Conservation (phyloP, 2,797 vertebrate species). For the Mus caroli region DNA sequence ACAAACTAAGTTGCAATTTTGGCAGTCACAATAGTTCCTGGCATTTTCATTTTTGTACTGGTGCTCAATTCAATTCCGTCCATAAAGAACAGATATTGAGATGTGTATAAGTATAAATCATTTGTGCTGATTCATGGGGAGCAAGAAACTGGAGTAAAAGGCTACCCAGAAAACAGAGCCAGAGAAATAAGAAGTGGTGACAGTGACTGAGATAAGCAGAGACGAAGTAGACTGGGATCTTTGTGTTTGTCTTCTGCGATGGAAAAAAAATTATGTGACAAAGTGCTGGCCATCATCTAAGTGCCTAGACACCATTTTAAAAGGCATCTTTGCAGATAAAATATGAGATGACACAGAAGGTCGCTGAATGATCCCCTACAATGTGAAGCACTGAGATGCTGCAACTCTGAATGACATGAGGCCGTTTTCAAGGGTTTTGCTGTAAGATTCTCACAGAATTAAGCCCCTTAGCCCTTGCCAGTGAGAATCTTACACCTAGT, state of each 20-base stretch:
- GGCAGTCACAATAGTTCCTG: constrained; percentile 87
- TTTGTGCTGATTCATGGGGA: constrained; percentile 80
- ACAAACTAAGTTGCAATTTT: constrained; percentile 87
- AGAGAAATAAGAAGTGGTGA: constrained; percentile 45
- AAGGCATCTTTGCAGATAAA: constrained; percentile 58
- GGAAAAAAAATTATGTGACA: constrained; percentile 68
- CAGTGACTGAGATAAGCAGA: constrained; percentile 66
- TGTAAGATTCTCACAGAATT: constrained; percentile 45
- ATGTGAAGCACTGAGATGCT: background rate
- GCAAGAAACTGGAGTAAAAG: constrained; percentile 77
- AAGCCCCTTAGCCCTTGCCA: background rate
- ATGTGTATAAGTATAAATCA: constrained; percentile 83
- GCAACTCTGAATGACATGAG: constrained; percentile 5
- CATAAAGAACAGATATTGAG: constrained; percentile 84
- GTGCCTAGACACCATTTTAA: constrained; percentile 50
- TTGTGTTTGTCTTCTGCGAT: constrained; percentile 54
- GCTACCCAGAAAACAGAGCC: constrained; percentile 72
- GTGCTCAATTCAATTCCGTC: constrained; percentile 85
- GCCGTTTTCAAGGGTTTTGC: constrained; percentile 39
- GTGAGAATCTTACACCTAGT: background rate
- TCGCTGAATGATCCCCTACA: constrained; percentile 27
- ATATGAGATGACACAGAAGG: constrained; percentile 42
- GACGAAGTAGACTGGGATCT: constrained; percentile 25
- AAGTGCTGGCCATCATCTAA: constrained; percentile 55
- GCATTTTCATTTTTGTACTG: constrained; percentile 88